A percentile compares a stretch with the other conserved stretches of the same genome.
Conservation (phyloP, 2,113 vertebrate genomes). For the Serinus canaria region DNA sequence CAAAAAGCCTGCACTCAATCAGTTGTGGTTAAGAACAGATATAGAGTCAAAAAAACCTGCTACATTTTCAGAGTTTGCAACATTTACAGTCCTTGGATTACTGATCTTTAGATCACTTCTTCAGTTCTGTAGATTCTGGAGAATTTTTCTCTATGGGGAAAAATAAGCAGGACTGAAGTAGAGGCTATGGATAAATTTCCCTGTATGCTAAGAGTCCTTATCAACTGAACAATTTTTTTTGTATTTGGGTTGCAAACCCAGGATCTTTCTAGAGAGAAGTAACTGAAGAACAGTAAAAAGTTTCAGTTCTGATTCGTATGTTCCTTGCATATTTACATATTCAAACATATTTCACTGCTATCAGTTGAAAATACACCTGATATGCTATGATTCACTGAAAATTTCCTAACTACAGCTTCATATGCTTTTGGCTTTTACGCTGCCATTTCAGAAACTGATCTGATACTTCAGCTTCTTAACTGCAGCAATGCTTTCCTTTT, state of each 20-base stretch:
- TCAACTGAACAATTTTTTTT: neutral
- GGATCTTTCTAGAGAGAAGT: neutral
- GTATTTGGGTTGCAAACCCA: neutral
- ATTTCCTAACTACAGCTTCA: neutral
- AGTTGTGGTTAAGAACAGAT: neutral
- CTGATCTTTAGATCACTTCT: neutral
- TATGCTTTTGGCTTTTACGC: neutral
- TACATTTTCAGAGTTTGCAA: neutral
- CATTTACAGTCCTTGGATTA: neutral
- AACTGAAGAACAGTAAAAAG: neutral
- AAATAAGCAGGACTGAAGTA: neutral
- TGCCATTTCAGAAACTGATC: neutral
- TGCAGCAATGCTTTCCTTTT: neutral
- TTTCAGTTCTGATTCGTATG: neutral
- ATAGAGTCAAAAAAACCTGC: neutral
- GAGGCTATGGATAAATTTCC: neutral
- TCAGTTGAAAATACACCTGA: neutral
- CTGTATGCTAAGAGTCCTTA: neutral
- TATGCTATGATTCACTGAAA: neutral
- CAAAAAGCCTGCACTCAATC: neutral
- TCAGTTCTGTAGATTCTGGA: neutral
- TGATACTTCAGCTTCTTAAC: neutral
- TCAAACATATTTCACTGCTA: neutral
- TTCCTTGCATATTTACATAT: neutral
- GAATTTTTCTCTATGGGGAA: neutral